phyloP scores from a whole-genome alignment of 2,888 invertebrate genomes.

The Petrophora chlorosata region DNA sequence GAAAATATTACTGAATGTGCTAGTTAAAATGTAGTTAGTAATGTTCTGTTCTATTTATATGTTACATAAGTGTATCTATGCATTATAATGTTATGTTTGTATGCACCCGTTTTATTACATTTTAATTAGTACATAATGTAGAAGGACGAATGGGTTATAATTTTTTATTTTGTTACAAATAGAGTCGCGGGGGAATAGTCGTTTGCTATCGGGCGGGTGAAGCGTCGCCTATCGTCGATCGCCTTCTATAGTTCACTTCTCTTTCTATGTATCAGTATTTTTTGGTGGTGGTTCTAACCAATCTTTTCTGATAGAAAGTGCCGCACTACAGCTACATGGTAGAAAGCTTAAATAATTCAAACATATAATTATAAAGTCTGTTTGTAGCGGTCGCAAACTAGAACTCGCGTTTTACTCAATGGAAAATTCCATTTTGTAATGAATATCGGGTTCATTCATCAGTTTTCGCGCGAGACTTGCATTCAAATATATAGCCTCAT shows the following conservation, averaged over 20 bases:
- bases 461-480: no score
- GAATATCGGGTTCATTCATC: no score
- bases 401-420: no score
- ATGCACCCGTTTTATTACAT: constrained; percentile 59
- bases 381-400: no score
- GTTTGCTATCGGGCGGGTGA: constrained; percentile 47
- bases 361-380: not conserved
- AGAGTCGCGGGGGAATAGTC: constrained; percentile 46
- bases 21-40: constrained; percentile 74
- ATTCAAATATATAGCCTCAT: no score
- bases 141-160: constrained; percentile 48
- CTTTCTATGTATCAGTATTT: not conserved
- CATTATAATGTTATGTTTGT: constrained; percentile 43
- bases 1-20: constrained; percentile 78
- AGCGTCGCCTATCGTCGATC: constrained; percentile 3
- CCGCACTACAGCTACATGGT: no score
- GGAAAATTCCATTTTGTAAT: no score
- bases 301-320: no score
- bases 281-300: constrained; percentile 16
- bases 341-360: no score
- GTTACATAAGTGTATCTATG: constrained; percentile 49
- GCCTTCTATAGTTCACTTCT: not conserved
- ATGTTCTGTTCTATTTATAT: constrained; percentile 44
- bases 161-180: constrained; percentile 35
- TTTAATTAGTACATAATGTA: constrained; percentile 72